Evolutionary conservation across 2,888 invertebrate genomes (phyloP).

Genomic region (Oeneis ivallda): DNA sequence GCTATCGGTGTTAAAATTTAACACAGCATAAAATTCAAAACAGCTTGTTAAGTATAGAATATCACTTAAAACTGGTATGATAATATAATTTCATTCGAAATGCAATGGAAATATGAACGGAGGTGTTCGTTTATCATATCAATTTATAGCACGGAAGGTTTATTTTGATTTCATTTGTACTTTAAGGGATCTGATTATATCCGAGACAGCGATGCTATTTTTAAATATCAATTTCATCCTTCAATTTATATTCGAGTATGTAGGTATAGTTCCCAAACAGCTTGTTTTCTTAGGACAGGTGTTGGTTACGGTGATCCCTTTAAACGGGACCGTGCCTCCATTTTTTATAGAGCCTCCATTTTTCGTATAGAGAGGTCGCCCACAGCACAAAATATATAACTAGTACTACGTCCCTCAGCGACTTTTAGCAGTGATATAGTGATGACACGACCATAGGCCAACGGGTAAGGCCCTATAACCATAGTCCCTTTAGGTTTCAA

Average conservation of each 20-base stretch:
- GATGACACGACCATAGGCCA: too few relatives aligned
- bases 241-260: too few relatives aligned
- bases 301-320: neutral
- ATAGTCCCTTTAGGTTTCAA: too few relatives aligned
- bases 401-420: too few relatives aligned
- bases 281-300: neutral
- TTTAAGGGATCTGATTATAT: slow-evolving; percentile 21
- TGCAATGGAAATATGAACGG: slow-evolving; percentile 18
- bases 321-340: neutral
- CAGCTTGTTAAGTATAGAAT: slow-evolving; percentile 9
- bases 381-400: too few relatives aligned
- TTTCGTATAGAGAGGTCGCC: too few relatives aligned
- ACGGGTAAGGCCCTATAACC: too few relatives aligned
- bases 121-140: slow-evolving; percentile 16
- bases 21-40: slow-evolving; percentile 17
- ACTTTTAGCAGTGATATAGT: too few relatives aligned
- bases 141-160: slow-evolving; percentile 13
- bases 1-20: slow-evolving; percentile 6
- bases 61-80: slow-evolving; percentile 1
- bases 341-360: neutral
- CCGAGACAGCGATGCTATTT: slow-evolving; percentile 17
- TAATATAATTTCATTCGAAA: slow-evolving; percentile 17
- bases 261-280: slow-evolving; percentile 12
- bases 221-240: slow-evolving; percentile 32
- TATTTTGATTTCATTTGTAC: slow-evolving; percentile 27